These are phyloP conservation scores for Himalopsyche tibetana DNA, from an alignment of 2,888 invertebrate genomes.

Conservation along the genomic window DNA sequence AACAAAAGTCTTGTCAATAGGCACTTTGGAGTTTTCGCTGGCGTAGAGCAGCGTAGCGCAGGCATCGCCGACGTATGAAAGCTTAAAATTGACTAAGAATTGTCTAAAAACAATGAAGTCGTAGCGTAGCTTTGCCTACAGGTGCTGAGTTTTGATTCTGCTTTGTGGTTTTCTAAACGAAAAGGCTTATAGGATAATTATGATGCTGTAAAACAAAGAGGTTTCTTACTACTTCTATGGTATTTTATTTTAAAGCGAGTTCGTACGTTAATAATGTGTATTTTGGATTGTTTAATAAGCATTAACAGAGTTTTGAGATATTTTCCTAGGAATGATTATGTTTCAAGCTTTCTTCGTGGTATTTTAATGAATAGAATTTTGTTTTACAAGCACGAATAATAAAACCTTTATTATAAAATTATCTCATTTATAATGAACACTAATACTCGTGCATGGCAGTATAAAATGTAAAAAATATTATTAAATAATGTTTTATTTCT, in stretches of 20 bases:
- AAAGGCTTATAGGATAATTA: conserved; percentile 26
- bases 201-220: conserved; percentile 34
- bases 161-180: conserved; percentile 30
- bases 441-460: no score
- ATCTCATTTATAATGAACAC: no score
- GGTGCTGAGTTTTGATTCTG: conserved; percentile 30
- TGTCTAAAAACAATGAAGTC: conserved; percentile 46
- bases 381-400: background rate
- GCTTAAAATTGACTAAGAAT: conserved; percentile 48
- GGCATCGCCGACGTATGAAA: background rate
- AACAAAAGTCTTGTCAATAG: conserved; percentile 63
- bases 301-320: background rate
- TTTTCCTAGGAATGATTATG: background rate
- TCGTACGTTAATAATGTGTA: conserved; percentile 22
- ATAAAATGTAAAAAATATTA: no score
- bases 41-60: conserved; percentile 49
- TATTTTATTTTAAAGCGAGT: conserved; percentile 21
- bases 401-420: background rate
- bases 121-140: background rate
- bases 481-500: no score
- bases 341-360: background rate
- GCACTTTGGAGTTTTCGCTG: conserved; percentile 57
- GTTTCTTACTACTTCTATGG: conserved; percentile 27
- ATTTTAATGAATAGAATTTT: background rate
- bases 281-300: conserved; percentile 20